A percentile compares a stretch with the other conserved stretches of the same genome.
These are phyloP conservation scores for Tragulus kanchil DNA, from an alignment of 2,113 vertebrate genomes.

Conservation along the genomic window DNA sequence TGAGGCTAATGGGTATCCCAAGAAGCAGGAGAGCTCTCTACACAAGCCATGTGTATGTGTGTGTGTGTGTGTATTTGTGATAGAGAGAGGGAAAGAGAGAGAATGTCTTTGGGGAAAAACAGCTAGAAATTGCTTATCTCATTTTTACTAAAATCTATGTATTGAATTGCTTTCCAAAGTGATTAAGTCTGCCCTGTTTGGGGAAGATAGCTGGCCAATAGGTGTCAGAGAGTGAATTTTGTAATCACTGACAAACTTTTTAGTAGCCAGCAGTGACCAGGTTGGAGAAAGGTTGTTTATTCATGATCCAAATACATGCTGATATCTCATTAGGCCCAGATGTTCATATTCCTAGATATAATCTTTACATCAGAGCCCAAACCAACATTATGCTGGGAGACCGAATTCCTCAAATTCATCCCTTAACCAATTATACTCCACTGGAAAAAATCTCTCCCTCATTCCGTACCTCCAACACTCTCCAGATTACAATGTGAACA, in stretches of 20 bases:
- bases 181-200: conserved; percentile 60
- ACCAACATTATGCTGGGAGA: conserved; percentile 37
- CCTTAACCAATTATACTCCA: conserved; percentile 43
- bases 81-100: too few relatives aligned
- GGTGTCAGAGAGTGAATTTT: conserved; percentile 73
- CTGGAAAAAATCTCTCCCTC: conserved; percentile 9
- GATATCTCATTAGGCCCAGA: conserved; percentile 64
- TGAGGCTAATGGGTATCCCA: neutral
- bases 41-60: neutral
- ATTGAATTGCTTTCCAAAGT: conserved; percentile 37
- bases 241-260: conserved; percentile 57
- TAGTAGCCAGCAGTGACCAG: conserved; percentile 59
- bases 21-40: neutral
- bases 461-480: neutral
- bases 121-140: neutral
- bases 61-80: neutral
- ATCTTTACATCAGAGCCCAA: conserved; percentile 69
- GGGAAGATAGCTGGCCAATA: conserved; percentile 38
- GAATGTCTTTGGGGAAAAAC: neutral
- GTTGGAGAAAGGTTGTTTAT: conserved; percentile 71
- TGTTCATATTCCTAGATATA: conserved; percentile 71
- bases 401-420: conserved; percentile 63
- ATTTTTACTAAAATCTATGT: conserved; percentile 23
- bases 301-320: conserved; percentile 43
- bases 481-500: conserved; percentile 7